Base-by-base conservation (phyloP, 2,888 invertebrate species). In the Tachina fera region DNA sequence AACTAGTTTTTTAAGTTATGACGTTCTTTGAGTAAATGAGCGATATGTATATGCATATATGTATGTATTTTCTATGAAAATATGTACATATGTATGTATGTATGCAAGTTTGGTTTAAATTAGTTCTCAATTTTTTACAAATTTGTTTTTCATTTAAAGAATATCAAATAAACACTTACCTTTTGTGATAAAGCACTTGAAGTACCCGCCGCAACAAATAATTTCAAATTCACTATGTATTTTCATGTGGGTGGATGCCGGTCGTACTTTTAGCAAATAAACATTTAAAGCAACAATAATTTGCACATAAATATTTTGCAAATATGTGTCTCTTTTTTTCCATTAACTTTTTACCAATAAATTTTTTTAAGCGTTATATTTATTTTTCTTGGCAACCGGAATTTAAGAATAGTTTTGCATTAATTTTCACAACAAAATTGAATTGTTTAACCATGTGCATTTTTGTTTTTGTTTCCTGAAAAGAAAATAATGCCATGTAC, bases 281-380 rank as follows among this genome's bases (percentile, higher is more conserved):
- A 74, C 39, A 61, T 13, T 60, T 9, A 60, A 43, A 70, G 43
- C 31, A 61, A 47, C 67, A 45, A 45, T 56, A 71, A 71, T 63
- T 63, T 51, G 51, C 70, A 63, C 41, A 53, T 45, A 63, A 70
- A 77, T 41, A 77, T 47, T 75, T 60, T 47, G 41, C 10, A 58
- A 60, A 14, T 41, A 49, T 49, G 41, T 13, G 5, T 43, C 14
- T 65, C 16, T 9, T 47, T 22, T 56, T 56, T 56, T 31, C 11
- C 13, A 51, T 39, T 63, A 53, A 41, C 8, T 68, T 53, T 79
- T 63, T 31, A 51, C 51, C 43, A 56, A 49, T 1, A 43, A 8
- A 39, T 61, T 53, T 47, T 31, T 65, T 14, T 8, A 3, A 45
- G 13, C n/a, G 8, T 68, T 49, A 47, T 39, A 16, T 39, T 47